Evolutionary conservation across 2,797 vertebrate species (phyloP), one percentile per base, ranked within the genome.

Genomic region (Sorex maritimensis): DNA sequence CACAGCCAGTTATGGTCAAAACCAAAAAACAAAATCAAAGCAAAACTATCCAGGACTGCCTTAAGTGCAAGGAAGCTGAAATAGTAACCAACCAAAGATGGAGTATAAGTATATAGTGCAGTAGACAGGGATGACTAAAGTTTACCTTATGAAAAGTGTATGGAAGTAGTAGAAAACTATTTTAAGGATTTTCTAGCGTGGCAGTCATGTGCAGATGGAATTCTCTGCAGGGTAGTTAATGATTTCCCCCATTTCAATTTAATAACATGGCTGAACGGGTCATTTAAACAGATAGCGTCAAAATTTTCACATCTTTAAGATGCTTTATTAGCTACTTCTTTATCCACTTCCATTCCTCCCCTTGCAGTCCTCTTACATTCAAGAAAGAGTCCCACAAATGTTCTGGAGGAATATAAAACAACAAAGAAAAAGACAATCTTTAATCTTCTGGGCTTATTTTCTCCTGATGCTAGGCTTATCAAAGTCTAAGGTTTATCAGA

Each of bases 151-250:
- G 30, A 38, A 85, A 80, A 49, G 26, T 65, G 72, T 61, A 12
- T 13, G 13, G 17, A 24, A 21, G 24, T 23, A 4, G 1, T 61
- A 21, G 24, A 15, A 91, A 93, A 58, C 5, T 12, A 34, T 67
- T 34, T 83, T 71, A 83, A 90, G 52, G 49, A 68, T 75, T 90
- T 74, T 88, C 55, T 85, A 19, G 49, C 77, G 90, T n/a, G 75
- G 49, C 26, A 17, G 81, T 15, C 44, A 2, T 49, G 28, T 34
- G 15, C 34, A 68, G 38, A 79, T 89, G 58, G 81, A 89, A 81
- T 91, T 94, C 44, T 73, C n/a, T 77, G 0, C 63, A 81, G 67
- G 55, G 6, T 34, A 72, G 79, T 38, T 30, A 28, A 44, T 38
- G 63, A 80, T 79, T 67, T 88, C 44, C 71, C 44, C 34, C 49